Base-by-base conservation (phyloP, 1,140 invertebrate genomes). In the Drosophila nigromelanica region DNA sequence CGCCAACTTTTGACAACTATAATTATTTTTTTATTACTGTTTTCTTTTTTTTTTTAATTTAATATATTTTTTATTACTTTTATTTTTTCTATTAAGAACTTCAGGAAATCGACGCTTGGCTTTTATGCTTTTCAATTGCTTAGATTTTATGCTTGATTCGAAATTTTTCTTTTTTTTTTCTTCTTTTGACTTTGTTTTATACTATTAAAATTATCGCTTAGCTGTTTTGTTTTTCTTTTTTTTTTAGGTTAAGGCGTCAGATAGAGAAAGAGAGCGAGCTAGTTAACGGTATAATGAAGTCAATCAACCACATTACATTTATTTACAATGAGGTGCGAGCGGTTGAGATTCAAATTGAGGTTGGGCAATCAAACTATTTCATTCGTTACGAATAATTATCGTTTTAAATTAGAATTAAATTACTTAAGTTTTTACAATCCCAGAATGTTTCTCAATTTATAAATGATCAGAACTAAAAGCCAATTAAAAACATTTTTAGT, bases 21-120 rank as follows among this genome's bases (percentile, higher is more conserved):
- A 30, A 14, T 14, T 33, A 30, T 10, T 50, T 33, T 15, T 37
- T 35, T 8, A 8, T 30, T 52, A 30, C 14, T 50, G 10, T 33
- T 52, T 61, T 18, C 39, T 30, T 37, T 45, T 62, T 24, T 45
- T 52, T 70, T 33, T 15, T 27, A 27, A 27, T 15, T 43, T 10
- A 3, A 45, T 47, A 14, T 48, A 27, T 55, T 47, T 47, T 50
- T 55, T 62, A 3, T 33, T 40, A 55, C 35, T 40, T 30, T 33
- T 60, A 35, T 40, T 54, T 47, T 54, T 56, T 50, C 24, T 63
- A 27, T 27, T 27, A 27, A 74, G 50, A 70, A 79, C 61, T 76
- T 39, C 56, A 85, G 62, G 72, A 76, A 83, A 85, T 83, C 80
- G 80, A 83, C 80, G 80, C 80, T 83, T 83, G 80, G 80, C 80